Conservation (phyloP, 1,140 invertebrate genomes). For the Ceratoteleas bidentatus region DNA sequence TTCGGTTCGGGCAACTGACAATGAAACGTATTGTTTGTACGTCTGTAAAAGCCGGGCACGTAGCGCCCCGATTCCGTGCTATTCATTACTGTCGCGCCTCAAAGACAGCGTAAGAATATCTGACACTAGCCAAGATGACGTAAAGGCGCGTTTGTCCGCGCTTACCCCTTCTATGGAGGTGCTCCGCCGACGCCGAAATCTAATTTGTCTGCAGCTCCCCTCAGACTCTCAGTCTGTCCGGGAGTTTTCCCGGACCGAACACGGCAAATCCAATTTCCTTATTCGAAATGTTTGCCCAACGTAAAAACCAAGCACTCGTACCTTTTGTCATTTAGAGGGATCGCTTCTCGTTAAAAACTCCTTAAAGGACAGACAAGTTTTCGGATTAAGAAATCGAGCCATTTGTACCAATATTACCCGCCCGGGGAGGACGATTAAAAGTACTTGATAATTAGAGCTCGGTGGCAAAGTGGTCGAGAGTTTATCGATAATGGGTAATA, state of each 20-base stretch:
- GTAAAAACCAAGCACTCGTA: conserved; percentile 53
- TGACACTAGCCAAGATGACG: conserved; percentile 47
- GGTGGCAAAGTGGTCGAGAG: too few relatives aligned
- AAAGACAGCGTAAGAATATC: conserved; percentile 59
- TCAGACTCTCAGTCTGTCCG: conserved; percentile 10
- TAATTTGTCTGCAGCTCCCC: conserved; percentile 43
- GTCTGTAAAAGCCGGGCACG: conserved; percentile 30
- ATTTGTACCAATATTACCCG: conserved; percentile 47
- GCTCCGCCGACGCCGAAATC: conserved; percentile 42
- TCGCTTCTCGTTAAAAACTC: conserved; percentile 64
- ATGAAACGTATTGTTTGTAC: conserved; percentile 47
- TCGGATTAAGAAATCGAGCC: conserved; percentile 15
- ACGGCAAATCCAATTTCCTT: conserved; percentile 53
- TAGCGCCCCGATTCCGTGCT: conserved; percentile 40
- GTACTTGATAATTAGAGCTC: too few relatives aligned
- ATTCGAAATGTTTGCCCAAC: conserved; percentile 47
- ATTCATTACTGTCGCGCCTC: conserved; percentile 45
- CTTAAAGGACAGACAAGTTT: conserved; percentile 31
- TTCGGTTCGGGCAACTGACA: conserved; percentile 25
- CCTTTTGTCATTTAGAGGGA: conserved; percentile 63
- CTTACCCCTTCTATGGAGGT: conserved; percentile 53
- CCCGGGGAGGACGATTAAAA: too few relatives aligned
- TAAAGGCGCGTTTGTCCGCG: conserved; percentile 61
- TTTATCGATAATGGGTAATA: too few relatives aligned
- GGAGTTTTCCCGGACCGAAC: conserved; percentile 38